Evolutionary conservation across 2,888 invertebrate genomes (phyloP), one percentile per base, ranked within the genome.

Genomic region (Pardosa pseudoannulata): DNA sequence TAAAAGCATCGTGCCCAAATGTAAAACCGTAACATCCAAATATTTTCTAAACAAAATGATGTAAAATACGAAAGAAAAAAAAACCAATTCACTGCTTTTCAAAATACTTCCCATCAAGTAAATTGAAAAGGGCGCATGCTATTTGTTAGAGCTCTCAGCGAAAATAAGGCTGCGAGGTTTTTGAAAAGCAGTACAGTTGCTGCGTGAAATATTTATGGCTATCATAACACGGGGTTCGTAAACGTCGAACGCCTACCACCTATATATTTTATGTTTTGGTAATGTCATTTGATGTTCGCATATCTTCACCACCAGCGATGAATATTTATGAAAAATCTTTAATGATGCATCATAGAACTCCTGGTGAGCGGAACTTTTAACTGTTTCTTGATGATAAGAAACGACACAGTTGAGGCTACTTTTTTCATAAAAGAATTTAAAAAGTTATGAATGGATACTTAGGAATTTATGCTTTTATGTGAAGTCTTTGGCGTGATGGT

Each of bases 251-350:
- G 19, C 16, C 36, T 16, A 23, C 28, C 70, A 16, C 32, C 65
- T 72, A 50, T 78, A 73, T 78, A 85, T 85, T 83, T 85, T 85
- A 85, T 73, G 73, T 39, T 79, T 73, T 78, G 65, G 62, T 56
- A 39, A 67, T 46, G 75, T 70, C 64, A 41, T 39, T 75, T 36
- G 72, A n/a, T 28, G 67, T 65, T n/a, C 36, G 1, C 82, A 36
- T 41, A 75, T 67, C 70, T 70, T 46, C 81, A 28, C 9, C 50
- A 39, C 46, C 71, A 32, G 29, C 76, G 65, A 85, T 85, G 83
- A 85, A 85, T 85, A 85, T 85, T 85, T 85, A 85, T 85, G 56
- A 79, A 85, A 76, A 79, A 78, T 85, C 78, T 85, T 81, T 85
- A 85, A 78, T 85, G 83, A 62, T n/a, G 28, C 50, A 67, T 19